Percentiles rank a stretch among this genome's conserved stretches.
These are phyloP conservation scores for Brachyalestes nurse DNA, from an alignment of 2,797 vertebrate genomes.

Conservation along the genomic window DNA sequence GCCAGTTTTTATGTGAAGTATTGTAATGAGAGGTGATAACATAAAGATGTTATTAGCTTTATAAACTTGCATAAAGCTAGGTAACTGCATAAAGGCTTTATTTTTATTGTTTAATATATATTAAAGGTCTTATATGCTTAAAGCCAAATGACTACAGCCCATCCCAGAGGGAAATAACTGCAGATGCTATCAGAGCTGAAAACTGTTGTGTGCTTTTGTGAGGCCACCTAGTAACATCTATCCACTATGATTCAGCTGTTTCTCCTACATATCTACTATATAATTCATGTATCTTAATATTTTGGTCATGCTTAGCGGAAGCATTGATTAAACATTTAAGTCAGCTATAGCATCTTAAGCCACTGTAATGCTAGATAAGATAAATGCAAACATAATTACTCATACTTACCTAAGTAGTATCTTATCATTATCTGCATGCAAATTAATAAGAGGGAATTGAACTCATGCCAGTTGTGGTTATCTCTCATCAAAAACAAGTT, in stretches of 20 bases:
- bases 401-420: neutral
- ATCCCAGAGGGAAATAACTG: neutral
- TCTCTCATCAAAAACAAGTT: neutral
- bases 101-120: too few relatives aligned
- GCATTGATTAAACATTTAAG: neutral
- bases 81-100: neutral
- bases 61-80: neutral
- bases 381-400: neutral
- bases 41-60: neutral
- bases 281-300: neutral
- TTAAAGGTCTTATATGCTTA: neutral
- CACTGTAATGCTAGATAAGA: neutral
- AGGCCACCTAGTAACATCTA: neutral
- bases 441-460: neutral
- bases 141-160: neutral
- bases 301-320: neutral
- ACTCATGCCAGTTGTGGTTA: neutral
- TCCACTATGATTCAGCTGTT: too few relatives aligned
- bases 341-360: neutral
- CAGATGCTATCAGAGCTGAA: neutral
- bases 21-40: neutral
- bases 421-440: slow-evolving; percentile 3
- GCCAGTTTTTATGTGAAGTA: neutral
- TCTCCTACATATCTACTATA: too few relatives aligned
- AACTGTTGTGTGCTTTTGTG: neutral